Percentiles rank a stretch among this genome's conserved stretches.
These are phyloP conservation scores for Myathropa florea DNA, from an alignment of 2,888 invertebrate species.

Conservation along the genomic window DNA sequence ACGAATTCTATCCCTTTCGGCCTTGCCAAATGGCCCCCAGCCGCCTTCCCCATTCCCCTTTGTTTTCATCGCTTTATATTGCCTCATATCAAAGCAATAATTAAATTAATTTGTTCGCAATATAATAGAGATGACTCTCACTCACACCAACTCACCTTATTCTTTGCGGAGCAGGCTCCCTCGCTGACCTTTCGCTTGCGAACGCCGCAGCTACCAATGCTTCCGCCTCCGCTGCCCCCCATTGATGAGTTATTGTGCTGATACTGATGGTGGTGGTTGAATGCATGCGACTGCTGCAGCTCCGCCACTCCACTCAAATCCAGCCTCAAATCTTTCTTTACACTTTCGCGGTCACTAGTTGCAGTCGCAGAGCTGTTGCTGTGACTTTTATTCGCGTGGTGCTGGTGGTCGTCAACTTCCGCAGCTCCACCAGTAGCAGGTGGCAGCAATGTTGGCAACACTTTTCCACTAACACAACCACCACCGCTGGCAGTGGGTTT, in stretches of 20 bases:
- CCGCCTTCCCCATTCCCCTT: neutral
- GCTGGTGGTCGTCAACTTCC: slow-evolving; percentile 20
- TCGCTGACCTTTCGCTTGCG: slow-evolving; percentile 80
- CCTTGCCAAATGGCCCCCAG: neutral
- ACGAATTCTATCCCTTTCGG: slow-evolving; percentile 12
- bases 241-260: slow-evolving; percentile 74
- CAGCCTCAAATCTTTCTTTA: slow-evolving; percentile 78
- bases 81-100: slow-evolving; percentile 20
- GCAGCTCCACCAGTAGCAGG: neutral
- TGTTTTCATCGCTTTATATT: slow-evolving; percentile 2
- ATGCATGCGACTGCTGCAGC: slow-evolving; percentile 66
- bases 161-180: slow-evolving; percentile 79
- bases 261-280: slow-evolving; percentile 76
- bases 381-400: slow-evolving; percentile 17
- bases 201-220: slow-evolving; percentile 73
- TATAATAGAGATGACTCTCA: neutral
- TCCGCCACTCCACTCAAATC: slow-evolving; percentile 74
- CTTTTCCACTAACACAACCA: slow-evolving; percentile 25
- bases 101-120: slow-evolving; percentile 42
- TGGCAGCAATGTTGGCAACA: slow-evolving; percentile 29
- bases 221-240: slow-evolving; percentile 69
- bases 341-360: slow-evolving; percentile 75
- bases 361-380: slow-evolving; percentile 68
- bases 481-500: neutral
- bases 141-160: slow-evolving; percentile 76